These are phyloP conservation scores for Notarius lentiginosus DNA, from an alignment of 2,113 vertebrate genomes.

Conservation along the genomic window DNA sequence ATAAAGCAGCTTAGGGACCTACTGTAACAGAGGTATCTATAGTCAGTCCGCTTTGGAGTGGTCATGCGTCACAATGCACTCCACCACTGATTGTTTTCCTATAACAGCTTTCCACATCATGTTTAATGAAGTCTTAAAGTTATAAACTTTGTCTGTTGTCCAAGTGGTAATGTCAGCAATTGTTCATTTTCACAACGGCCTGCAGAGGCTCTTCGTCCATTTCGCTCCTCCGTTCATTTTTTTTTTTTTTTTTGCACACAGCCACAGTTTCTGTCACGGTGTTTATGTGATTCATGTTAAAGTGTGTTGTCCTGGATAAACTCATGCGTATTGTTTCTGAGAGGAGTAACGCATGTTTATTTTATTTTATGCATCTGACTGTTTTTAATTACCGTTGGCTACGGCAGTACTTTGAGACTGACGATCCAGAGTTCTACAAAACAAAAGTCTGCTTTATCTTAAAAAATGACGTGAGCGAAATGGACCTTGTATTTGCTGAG, in stretches of 20 bases:
- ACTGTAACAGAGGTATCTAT: not conserved
- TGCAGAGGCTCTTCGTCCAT: conserved; percentile 18
- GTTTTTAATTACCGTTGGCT: conserved; percentile 57
- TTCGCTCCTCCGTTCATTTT: conserved; percentile 36
- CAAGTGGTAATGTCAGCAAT: not conserved
- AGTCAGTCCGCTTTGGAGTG: not conserved
- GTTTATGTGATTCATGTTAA: conserved; percentile 49
- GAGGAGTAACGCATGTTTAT: conserved; percentile 22
- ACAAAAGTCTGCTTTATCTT: conserved; percentile 98
- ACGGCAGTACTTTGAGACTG: conserved; percentile 93
- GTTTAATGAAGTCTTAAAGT: not conserved
- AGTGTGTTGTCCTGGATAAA: not conserved
- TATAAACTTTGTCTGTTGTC: not conserved
- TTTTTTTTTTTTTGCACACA: conserved; percentile 29
- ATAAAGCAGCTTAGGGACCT: not conserved
- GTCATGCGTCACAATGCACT: not conserved
- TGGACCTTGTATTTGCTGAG: conserved; percentile 97
- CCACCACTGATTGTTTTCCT: not conserved
- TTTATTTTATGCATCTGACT: conserved; percentile 56
- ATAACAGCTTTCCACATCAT: not conserved
- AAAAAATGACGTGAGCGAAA: conserved; percentile 97
- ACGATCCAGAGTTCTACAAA: conserved; percentile 98
- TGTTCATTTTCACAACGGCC: conserved; percentile 48
- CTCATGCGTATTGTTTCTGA: conserved; percentile 9
- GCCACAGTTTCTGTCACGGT: conserved; percentile 49